Conservation (phyloP, 2,888 invertebrate species). For the Tineola bisselliella region DNA sequence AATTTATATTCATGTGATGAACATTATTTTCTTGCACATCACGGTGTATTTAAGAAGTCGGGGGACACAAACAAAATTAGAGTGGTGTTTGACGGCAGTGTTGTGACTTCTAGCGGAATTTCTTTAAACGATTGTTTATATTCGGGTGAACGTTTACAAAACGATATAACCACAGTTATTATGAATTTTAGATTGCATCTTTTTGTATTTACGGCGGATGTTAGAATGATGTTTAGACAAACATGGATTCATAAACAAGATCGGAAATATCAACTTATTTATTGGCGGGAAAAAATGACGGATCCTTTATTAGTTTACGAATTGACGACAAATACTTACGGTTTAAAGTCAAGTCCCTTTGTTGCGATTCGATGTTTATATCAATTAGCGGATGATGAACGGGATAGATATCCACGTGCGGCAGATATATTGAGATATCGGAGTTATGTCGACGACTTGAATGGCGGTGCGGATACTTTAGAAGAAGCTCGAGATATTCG, state of each 20-base stretch:
- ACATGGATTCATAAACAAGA: neutral
- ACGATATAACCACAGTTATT: neutral
- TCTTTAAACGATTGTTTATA: neutral
- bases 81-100: neutral
- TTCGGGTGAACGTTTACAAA: neutral
- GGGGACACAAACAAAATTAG: neutral
- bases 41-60: neutral
- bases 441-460: conserved; percentile 18
- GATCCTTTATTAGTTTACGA: neutral
- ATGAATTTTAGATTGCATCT: neutral
- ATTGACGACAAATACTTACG: neutral
- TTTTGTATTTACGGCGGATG: neutral
- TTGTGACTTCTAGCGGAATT: neutral
- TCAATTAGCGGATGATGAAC: conserved; percentile 15
- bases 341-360: neutral
- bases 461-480: neutral
- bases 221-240: neutral
- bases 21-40: neutral
- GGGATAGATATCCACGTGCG: conserved; percentile 13
- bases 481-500: neutral
- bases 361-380: conserved; percentile 15
- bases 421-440: neutral
- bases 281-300: neutral
- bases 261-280: neutral
- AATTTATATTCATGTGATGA: neutral